phyloP scores from a whole-genome alignment of 2,797 vertebrate species.

The Lithobates sylvaticus region DNA sequence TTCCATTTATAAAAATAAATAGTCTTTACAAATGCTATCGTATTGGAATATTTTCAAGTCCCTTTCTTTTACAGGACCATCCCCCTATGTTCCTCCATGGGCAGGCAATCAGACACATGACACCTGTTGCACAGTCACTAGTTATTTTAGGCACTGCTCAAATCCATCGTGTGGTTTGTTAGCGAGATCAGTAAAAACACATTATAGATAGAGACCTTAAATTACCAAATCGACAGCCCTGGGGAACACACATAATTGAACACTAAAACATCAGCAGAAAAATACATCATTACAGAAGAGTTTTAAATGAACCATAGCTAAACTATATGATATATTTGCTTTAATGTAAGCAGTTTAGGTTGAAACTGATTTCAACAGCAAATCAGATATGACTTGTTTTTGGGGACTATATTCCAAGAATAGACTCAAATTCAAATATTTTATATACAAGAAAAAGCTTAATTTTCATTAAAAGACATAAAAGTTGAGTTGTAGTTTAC shows the following conservation, averaged over 20 bases:
- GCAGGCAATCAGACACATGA: conserved; percentile 78
- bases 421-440: too few species aligned
- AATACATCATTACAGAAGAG: background rate
- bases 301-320: too few species aligned
- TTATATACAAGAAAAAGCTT: too few species aligned
- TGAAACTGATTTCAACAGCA: too few species aligned
- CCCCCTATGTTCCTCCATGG: conserved; percentile 8
- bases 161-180: conserved; percentile 83
- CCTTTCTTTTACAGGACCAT: background rate
- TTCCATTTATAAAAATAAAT: too few species aligned
- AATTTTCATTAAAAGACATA: too few species aligned
- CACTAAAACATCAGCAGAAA: background rate
- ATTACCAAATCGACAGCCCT: background rate
- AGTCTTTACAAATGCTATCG: background rate
- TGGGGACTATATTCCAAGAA: too few species aligned
- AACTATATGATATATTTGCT: too few species aligned
- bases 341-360: too few species aligned
- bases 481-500: too few species aligned
- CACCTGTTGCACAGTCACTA: conserved; percentile 88
- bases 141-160: conserved; percentile 93
- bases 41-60: background rate
- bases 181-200: conserved; percentile 64
- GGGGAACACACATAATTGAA: background rate
- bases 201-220: background rate
- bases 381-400: too few species aligned